phyloP scores from a whole-genome alignment of 2,797 vertebrate species.

The Streptopelia turtur region DNA sequence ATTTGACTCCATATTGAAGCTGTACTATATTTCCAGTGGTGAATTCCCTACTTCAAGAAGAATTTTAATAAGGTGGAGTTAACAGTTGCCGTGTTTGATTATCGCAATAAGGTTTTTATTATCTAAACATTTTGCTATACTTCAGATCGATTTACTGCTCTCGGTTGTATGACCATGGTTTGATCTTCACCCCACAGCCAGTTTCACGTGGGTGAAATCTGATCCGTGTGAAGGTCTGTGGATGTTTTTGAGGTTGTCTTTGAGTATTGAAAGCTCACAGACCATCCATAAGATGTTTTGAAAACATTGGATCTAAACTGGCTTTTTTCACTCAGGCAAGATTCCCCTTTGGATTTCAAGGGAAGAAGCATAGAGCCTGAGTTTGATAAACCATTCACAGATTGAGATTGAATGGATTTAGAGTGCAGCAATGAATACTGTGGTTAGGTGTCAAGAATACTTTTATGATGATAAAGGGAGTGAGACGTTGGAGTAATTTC shows the following conservation, averaged over 20 bases:
- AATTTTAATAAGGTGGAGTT: neutral
- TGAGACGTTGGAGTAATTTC: neutral
- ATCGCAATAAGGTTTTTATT: neutral
- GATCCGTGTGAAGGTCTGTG: neutral
- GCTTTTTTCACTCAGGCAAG: neutral
- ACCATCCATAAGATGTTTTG: conserved; percentile 19
- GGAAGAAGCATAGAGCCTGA: neutral
- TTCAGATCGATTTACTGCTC: neutral
- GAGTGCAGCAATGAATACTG: neutral
- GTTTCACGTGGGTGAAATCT: conserved; percentile 23
- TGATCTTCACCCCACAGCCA: neutral
- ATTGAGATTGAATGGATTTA: neutral
- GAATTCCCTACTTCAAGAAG: neutral
- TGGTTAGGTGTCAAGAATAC: neutral
- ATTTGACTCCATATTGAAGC: neutral
- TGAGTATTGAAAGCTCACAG: conserved; percentile 12
- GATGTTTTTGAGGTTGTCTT: neutral
- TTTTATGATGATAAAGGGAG: neutral
- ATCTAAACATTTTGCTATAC: neutral
- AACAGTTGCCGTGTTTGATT: neutral
- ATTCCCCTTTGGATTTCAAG: neutral
- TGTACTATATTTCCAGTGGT: neutral
- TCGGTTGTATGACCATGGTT: neutral
- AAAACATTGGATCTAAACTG: neutral
- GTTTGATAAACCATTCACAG: neutral